A percentile compares a stretch with the other conserved stretches of the same genome.
Evolutionary conservation across 2,888 invertebrate genomes (phyloP).

Genomic region (Agrenia bidenticulata): DNA sequence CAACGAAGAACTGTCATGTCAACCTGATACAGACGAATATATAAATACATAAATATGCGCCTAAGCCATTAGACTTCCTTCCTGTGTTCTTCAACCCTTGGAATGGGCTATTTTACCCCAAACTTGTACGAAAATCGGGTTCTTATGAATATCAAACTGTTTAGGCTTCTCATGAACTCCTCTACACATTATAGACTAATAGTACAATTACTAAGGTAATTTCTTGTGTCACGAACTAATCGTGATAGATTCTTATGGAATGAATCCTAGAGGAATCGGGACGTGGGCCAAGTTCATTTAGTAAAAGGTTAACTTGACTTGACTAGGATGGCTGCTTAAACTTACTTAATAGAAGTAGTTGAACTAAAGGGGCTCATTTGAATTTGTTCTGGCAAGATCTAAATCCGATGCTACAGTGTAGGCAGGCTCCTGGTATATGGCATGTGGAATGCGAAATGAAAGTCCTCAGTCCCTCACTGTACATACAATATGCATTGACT

Average conservation of each 20-base stretch:
- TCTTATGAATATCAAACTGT: too few species aligned
- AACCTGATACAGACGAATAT: background rate
- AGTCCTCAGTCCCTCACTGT: too few species aligned
- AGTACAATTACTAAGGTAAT: background rate
- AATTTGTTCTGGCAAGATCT: slow-evolving; percentile 16
- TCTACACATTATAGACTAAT: background rate
- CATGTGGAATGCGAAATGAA: too few species aligned
- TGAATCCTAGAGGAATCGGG: slow-evolving; percentile 4
- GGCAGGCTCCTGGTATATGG: too few species aligned
- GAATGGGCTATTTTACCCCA: too few species aligned
- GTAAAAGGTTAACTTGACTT: slow-evolving; percentile 12
- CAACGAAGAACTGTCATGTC: slow-evolving; percentile 33
- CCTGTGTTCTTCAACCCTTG: background rate
- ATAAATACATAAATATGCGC: background rate
- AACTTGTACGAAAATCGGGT: too few species aligned
- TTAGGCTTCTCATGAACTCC: background rate
- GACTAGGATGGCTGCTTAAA: background rate
- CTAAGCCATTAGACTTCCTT: background rate
- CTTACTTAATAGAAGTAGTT: background rate
- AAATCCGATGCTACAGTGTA: too few species aligned
- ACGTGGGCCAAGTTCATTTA: slow-evolving; percentile 21
- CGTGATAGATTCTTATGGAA: background rate
- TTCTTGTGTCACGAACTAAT: slow-evolving; percentile 7
- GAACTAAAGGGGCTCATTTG: slow-evolving; percentile 25
- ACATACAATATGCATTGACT: too few species aligned